Evolutionary conservation across 2,888 invertebrate species (phyloP), one percentile per base, ranked within the genome.

Genomic region (Meteorus cinctellus): DNA sequence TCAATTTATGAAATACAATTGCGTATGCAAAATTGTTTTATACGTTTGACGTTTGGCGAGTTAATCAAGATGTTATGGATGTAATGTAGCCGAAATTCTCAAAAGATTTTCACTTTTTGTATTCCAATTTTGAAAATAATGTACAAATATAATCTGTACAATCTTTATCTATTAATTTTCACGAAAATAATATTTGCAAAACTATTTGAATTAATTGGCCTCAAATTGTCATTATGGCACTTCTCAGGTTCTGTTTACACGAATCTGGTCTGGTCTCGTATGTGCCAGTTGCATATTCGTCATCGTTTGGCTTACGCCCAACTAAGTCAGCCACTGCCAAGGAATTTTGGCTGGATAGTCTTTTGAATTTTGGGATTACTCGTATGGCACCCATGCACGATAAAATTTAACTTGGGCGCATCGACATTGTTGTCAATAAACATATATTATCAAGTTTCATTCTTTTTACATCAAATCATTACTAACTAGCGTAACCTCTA

Each of bases 221-320:
- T 36, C 6, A 41, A 65, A 65, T 65, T 65, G 65, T 65, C 36
- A 31, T 62, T 62, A n/a, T 62, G 62, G 16, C 31, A 62, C 31
- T n/a, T 29, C n/a, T 29, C 65, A 65, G 41, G 41, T 70, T 76
- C 71, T 80, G 80, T 81, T 81, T 81, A 67, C 73, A 41, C 34
- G 27, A 67, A 67, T 73, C 59, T 59, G 29, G 67, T 66, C 34
- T 10, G 24, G 27, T n/a, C 31, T 63, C 19, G 29, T 29, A 55
- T 62, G 69, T 71, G 73, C 80, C 76, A 74, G 55, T 77, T 75
- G 63, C 74, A 71, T 78, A 78, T 82, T 86, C 84, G 86, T 87
- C 87, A 86, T 83, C 82, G 74, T 79, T 86, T 88, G 87, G 88
- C 84, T 72, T 27, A 62, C 48, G 41, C 75, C 86, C 87, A 87